A percentile compares a stretch with the other conserved stretches of the same genome.
These are phyloP conservation scores for Campylomormyrus numenius DNA, from an alignment of 2,113 vertebrate species.

Conservation along the genomic window DNA sequence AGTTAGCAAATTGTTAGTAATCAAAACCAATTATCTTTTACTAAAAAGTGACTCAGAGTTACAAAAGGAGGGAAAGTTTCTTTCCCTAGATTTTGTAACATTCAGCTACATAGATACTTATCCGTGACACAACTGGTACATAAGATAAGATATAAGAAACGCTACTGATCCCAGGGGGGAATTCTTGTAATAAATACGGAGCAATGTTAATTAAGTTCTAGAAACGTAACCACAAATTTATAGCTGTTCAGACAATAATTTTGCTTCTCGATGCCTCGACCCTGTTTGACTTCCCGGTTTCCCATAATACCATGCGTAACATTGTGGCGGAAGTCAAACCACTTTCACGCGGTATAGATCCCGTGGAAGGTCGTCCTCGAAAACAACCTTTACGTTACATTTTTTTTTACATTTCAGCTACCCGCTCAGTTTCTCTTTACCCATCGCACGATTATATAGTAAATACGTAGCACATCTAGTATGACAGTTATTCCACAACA, in stretches of 20 bases:
- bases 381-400: background rate
- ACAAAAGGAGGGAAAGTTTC: background rate
- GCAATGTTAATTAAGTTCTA: background rate
- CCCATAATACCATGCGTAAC: constrained; percentile 6
- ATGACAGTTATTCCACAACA: background rate
- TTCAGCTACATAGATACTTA: background rate
- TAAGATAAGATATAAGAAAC: background rate
- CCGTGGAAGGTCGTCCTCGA: background rate
- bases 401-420: background rate
- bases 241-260: background rate
- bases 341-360: background rate
- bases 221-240: background rate
- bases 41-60: background rate
- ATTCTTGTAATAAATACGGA: background rate
- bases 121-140: background rate
- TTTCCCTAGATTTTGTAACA: background rate
- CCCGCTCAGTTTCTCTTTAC: background rate
- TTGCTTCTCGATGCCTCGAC: background rate
- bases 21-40: background rate
- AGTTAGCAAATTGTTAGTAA: background rate
- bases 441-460: background rate
- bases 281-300: background rate
- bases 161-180: background rate
- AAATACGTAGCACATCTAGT: background rate
- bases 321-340: background rate